Percentiles rank a stretch among this genome's conserved stretches.
These are phyloP conservation scores for Delichon dasypus DNA, from an alignment of 2,797 vertebrate genomes.

Conservation along the genomic window DNA sequence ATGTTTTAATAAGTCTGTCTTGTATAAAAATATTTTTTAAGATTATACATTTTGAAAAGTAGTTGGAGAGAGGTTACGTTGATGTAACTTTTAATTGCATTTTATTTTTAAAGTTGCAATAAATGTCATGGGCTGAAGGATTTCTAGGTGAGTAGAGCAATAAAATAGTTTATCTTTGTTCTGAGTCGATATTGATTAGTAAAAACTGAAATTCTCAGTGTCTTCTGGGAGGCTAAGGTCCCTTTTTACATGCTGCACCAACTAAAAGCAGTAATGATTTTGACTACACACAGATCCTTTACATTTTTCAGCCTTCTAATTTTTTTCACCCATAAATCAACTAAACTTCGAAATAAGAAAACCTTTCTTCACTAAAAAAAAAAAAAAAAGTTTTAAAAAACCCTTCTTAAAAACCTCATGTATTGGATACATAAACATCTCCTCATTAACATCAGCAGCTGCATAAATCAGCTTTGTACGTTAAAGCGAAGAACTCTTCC, in stretches of 20 bases:
- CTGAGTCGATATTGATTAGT: background rate
- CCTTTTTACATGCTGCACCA: background rate
- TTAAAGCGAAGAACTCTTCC: background rate
- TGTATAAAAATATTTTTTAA: background rate
- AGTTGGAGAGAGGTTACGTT: background rate
- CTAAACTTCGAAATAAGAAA: background rate
- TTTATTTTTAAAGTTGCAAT: background rate
- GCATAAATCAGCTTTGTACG: background rate
- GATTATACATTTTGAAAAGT: background rate
- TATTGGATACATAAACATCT: background rate
- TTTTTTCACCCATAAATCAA: background rate
- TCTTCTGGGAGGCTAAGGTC: background rate
- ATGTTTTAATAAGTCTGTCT: background rate
- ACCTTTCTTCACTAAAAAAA: background rate
- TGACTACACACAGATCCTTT: background rate
- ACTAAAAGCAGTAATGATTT: background rate
- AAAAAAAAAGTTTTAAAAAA: background rate
- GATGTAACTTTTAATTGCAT: background rate
- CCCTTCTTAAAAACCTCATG: fast-evolving
- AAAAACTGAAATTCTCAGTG: background rate
- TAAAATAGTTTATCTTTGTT: background rate
- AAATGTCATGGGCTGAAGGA: background rate
- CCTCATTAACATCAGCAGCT: background rate
- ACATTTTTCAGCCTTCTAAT: background rate
- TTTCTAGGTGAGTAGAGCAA: background rate